Base-by-base conservation (phyloP, 2,113 vertebrate species). In the Arizona elegans region DNA sequence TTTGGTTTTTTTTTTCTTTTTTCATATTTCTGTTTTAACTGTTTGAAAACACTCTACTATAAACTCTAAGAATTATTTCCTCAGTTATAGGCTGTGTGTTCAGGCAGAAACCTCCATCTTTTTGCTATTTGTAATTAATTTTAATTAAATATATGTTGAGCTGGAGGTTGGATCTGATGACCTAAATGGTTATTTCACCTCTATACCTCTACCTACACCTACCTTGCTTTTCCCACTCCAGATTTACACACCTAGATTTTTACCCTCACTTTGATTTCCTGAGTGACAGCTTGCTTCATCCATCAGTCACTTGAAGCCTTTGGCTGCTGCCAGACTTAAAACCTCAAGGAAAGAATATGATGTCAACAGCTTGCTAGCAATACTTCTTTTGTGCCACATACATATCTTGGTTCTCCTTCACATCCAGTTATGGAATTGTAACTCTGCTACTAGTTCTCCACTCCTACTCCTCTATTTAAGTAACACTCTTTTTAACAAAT, bases 371-470 rank as follows among this genome's bases (percentile, higher is more conserved):
- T 90, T 93, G n/a, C 29, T 87, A 92, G 56, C 47, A 65, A 33
- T 50, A 38, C 43, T 17, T 86, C 62, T 17, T 58, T 56, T 43
- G 47, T 90, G 24, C 24, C 86, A 43, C 75, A 86, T 50, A 54
- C 53, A 11, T 38, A 86, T 53, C 56, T 65, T 81, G 88, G 88
- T 90, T n/a, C 88, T 62, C 75, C 24, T 93, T 93, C 89, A 90
- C 43, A 87, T 90, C 13, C 56, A 62, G 75, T 75, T 86, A 52
- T 88, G 62, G 38, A 47, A 62, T 90, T 75, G 50, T 12, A 86
- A 92, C 24, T 9, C 24, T 8, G 52, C 15, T 19, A 55, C 55
- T 53, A 75, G 70, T 81, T 38, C 70, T 75, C 70, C 65, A 59
- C 58, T 81, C 15, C 2, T 38, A 19, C 17, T 81, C 15, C n/a